Base-by-base conservation (phyloP, 64 coral and sea anemone species). In the Porites lutea region DNA sequence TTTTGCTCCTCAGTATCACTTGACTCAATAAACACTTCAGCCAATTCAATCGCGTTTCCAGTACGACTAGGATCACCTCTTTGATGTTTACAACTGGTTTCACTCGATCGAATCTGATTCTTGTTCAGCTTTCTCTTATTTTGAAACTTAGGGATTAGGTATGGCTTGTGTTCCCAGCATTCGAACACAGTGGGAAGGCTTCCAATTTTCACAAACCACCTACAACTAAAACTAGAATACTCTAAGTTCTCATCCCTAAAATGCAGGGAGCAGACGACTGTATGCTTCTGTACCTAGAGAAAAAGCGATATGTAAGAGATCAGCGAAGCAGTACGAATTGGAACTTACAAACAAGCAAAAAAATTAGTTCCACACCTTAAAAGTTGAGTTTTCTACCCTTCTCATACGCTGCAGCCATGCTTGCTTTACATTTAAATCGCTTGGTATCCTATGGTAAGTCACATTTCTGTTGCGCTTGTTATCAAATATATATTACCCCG, bases 361-460 rank as follows among this genome's bases (percentile, higher is more conserved):
- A 59, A 59, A 55, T 59, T 3, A 27, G 12, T 37, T 22, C 21
- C 6, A 52, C 68, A 80, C 88, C 75, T 90, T 90, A 79, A 90
- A 90, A 12, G 18, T 18, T 78, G 75, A 79, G 18, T 90, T 90
- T 79, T 90, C 88, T 47, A 80, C 88, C 77, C 63, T 15, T 79
- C 78, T 71, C 11, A 89, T 89, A 79, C 61, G 59, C 54, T 77
- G 55, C 5, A 89, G 22, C 57, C 74, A 89, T 19, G 16, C n/a
- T 49, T 65, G 47, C 65, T 46, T 37, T 43, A 64, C 8, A 48
- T 89, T 19, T 19, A 23, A 37, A 48, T 46, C 59, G 27, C 60
- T 89, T 54, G 87, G 74, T 4, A 89, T 77, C 27, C 10, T 27
- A 15, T 89, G 87, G 21, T 89, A 75, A 15, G 86, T 74, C 20